Evolutionary conservation across 2,113 vertebrate species (phyloP).

Genomic region (Tichodroma muraria): DNA sequence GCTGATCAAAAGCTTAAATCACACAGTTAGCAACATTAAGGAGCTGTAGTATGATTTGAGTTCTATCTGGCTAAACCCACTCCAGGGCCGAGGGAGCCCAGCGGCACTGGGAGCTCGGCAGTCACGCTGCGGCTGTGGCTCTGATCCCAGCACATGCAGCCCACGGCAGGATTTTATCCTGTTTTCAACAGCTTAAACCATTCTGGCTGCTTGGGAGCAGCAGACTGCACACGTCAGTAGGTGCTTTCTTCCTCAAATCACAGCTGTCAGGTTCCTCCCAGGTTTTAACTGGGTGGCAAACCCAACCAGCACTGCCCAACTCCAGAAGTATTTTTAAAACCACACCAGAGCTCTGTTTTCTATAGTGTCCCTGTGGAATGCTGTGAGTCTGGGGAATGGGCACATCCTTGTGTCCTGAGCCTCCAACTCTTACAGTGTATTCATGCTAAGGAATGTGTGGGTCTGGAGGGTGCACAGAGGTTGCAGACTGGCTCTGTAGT

Average conservation of each 20-base stretch:
- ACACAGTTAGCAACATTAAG: constrained; percentile 6
- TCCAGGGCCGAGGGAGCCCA: neutral
- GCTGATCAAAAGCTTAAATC: constrained; percentile 54
- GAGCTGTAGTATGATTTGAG: neutral
- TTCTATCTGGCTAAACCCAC: neutral
- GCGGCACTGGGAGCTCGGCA: neutral
- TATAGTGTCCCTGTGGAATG: neutral
- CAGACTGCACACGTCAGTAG: neutral
- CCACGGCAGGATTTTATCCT: neutral
- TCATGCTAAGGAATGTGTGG: no score
- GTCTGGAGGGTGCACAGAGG: neutral
- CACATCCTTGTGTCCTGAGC: neutral
- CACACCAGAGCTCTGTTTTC: neutral
- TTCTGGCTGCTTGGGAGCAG: neutral
- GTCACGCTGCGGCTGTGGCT: accelerated
- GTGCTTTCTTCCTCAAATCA: neutral
- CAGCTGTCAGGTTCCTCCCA: neutral
- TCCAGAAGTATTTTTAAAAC: neutral
- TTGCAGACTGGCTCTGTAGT: accelerated
- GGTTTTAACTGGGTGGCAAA: neutral
- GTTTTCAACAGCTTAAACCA: neutral
- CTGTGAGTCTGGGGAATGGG: neutral
- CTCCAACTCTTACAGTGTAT: neutral
- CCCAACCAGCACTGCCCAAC: accelerated
- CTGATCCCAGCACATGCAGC: neutral